A percentile compares a stretch with the other conserved stretches of the same genome.
Evolutionary conservation across 2,888 invertebrate genomes (phyloP).

Genomic region (Metalampra italica): DNA sequence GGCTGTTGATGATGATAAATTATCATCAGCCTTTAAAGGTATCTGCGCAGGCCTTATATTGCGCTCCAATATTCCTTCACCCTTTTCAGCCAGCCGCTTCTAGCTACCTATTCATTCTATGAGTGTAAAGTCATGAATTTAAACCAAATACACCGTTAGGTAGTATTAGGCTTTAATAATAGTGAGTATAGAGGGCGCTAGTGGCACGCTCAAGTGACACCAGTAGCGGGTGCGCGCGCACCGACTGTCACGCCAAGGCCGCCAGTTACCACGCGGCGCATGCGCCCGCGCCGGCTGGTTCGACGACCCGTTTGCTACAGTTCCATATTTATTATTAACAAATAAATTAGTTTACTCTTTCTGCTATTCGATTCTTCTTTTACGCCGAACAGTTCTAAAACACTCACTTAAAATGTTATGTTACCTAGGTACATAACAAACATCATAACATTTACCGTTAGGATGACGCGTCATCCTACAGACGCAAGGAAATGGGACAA

Average conservation of each 20-base stretch:
- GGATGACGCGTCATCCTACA: too few species aligned
- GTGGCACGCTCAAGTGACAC: constrained; percentile 34
- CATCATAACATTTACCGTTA: too few species aligned
- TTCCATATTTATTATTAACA: constrained; percentile 14
- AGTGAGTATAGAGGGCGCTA: constrained; percentile 13
- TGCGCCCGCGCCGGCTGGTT: constrained; percentile 37
- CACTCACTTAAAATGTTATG: too few species aligned
- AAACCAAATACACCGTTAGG: neutral
- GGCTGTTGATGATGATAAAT: too few species aligned
- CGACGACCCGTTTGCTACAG: constrained; percentile 49
- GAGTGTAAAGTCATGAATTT: too few species aligned
- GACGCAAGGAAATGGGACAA: too few species aligned
- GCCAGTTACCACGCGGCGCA: constrained; percentile 38
- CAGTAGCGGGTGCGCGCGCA: constrained; percentile 28
- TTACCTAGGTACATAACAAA: too few species aligned
- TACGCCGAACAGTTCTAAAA: neutral
- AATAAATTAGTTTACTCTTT: constrained; percentile 1
- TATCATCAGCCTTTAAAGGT: too few species aligned
- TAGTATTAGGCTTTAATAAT: neutral
- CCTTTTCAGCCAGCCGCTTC: too few species aligned
- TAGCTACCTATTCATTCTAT: too few species aligned
- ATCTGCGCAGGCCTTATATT: too few species aligned
- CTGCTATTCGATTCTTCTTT: neutral
- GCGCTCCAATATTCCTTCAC: too few species aligned
- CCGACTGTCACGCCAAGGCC: constrained; percentile 46